Conservation (phyloP, 1,140 invertebrate species). For the Lepidotrigona ventralis region DNA sequence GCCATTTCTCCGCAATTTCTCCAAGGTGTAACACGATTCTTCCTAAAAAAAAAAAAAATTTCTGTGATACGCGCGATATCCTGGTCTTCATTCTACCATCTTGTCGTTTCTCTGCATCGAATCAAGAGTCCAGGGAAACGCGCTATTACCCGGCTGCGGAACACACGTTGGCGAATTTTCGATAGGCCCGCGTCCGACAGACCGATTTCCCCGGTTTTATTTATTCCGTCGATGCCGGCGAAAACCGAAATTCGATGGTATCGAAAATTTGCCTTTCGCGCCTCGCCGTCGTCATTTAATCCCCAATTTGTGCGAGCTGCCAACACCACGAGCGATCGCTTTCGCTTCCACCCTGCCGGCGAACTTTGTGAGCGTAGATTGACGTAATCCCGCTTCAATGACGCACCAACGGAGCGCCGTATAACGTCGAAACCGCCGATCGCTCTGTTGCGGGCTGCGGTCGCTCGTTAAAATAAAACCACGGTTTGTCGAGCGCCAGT, state of each 20-base stretch:
- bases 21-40: too few relatives aligned
- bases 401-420: slow-evolving; percentile 56
- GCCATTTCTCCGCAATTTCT: too few relatives aligned
- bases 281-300: slow-evolving; percentile 63
- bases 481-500: slow-evolving; percentile 56
- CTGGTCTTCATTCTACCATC: too few relatives aligned
- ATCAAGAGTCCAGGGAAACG: too few relatives aligned
- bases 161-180: too few relatives aligned
- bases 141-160: too few relatives aligned
- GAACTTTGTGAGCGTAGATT: slow-evolving; percentile 66
- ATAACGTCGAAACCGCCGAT: slow-evolving; percentile 65
- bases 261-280: slow-evolving; percentile 55
- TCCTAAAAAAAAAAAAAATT: too few relatives aligned
- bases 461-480: slow-evolving; percentile 66
- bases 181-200: too few relatives aligned
- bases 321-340: slow-evolving; percentile 63
- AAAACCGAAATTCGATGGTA: slow-evolving; percentile 35
- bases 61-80: too few relatives aligned
- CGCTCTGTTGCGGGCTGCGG: slow-evolving; percentile 64
- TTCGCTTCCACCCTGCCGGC: slow-evolving; percentile 52
- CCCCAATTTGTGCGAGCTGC: slow-evolving; percentile 65
- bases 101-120: too few relatives aligned
- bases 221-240: not conserved
- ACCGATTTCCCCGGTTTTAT: not conserved
- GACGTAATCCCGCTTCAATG: slow-evolving; percentile 67